These are phyloP conservation scores for Nymphicus hollandicus DNA, from an alignment of 2,113 vertebrate species.

Conservation along the genomic window DNA sequence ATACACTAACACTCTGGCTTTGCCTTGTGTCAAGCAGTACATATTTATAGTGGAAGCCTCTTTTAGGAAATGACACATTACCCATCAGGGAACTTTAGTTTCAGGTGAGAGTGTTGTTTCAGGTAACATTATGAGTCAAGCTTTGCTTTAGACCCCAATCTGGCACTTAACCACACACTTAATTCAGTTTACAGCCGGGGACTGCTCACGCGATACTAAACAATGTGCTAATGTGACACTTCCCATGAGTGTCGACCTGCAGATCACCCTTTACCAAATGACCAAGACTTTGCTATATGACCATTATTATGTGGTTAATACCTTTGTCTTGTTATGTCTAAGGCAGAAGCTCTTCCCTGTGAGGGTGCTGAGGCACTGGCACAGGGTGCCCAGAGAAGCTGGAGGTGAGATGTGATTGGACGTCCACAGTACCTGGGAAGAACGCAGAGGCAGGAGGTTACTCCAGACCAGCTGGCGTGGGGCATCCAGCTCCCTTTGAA, in stretches of 20 bases:
- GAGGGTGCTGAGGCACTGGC: neutral
- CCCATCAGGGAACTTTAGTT: neutral
- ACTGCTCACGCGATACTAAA: neutral
- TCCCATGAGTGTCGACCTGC: neutral
- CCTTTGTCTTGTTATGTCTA: neutral
- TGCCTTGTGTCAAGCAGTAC: neutral
- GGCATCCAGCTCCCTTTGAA: neutral
- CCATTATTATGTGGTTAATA: neutral
- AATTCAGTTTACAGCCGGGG: neutral
- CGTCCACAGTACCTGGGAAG: neutral
- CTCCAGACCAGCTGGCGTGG: neutral
- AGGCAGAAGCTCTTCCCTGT: neutral
- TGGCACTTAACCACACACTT: neutral
- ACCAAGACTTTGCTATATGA: neutral
- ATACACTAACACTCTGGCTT: neutral
- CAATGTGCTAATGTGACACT: neutral
- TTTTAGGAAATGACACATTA: neutral
- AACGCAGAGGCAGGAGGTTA: neutral
- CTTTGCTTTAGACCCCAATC: neutral
- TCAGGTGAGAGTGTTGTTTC: neutral
- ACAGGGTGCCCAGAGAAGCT: neutral
- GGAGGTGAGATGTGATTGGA: neutral
- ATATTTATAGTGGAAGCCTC: neutral
- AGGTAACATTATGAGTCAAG: rapidly evolving
- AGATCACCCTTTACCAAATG: neutral